These are phyloP conservation scores for Eristalinus sepulchralis DNA, from an alignment of 2,888 invertebrate genomes.

Conservation along the genomic window DNA sequence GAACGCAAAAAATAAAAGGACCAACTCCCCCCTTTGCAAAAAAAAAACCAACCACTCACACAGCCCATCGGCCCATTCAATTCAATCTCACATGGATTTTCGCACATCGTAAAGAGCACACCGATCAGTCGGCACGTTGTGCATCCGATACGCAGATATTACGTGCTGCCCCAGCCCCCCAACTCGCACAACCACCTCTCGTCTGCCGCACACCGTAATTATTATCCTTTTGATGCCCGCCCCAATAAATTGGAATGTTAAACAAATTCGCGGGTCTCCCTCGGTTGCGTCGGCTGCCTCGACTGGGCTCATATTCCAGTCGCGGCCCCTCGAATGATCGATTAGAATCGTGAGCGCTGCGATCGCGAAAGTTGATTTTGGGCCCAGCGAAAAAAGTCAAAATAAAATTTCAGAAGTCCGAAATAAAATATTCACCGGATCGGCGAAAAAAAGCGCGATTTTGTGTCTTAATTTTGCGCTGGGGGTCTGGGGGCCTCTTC, in stretches of 20 bases:
- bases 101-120: slow-evolving; percentile 69
- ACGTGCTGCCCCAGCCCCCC: slow-evolving; percentile 1
- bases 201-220: slow-evolving; percentile 42
- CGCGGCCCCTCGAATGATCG: slow-evolving; percentile 48
- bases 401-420: neutral
- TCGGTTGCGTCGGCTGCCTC: neutral
- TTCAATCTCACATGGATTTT: slow-evolving; percentile 68
- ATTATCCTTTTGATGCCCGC: slow-evolving; percentile 60
- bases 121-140: slow-evolving; percentile 55
- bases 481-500: neutral
- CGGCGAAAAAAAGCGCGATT: slow-evolving; percentile 22
- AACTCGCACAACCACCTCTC: neutral
- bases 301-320: slow-evolving; percentile 11
- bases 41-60: neutral
- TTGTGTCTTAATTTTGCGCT: slow-evolving; percentile 61
- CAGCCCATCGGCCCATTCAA: slow-evolving; percentile 44
- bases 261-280: slow-evolving; percentile 49
- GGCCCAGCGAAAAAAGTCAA: neutral
- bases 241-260: slow-evolving; percentile 67
- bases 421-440: neutral
- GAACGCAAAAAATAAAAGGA: slow-evolving; percentile 6
- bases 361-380: slow-evolving; percentile 49
- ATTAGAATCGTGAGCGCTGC: slow-evolving; percentile 62
- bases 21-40: neutral
- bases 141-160: slow-evolving; percentile 54